Conservation (phyloP, 2,888 invertebrate genomes). For the Gymnosoma rotundatum region DNA sequence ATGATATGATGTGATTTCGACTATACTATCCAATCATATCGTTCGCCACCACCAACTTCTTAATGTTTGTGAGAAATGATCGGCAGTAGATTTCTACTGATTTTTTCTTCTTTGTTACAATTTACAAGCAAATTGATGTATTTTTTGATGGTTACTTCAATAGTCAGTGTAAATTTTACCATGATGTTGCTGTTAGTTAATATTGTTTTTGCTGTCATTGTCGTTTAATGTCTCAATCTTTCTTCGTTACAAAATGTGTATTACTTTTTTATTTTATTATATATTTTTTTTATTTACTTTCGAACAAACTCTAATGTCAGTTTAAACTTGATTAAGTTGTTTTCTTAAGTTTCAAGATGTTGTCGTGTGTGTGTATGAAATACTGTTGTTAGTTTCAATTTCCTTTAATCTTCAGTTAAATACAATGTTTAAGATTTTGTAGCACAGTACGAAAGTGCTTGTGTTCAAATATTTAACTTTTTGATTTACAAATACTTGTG, state of each 20-base stretch:
- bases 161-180: slow-evolving; percentile 16
- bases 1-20: no score
- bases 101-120: neutral
- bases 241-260: slow-evolving; percentile 9
- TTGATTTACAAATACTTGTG: slow-evolving; percentile 63
- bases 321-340: slow-evolving; percentile 67
- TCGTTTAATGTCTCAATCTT: slow-evolving; percentile 53
- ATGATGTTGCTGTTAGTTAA: neutral
- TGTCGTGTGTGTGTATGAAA: neutral
- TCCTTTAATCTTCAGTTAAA: slow-evolving; percentile 21
- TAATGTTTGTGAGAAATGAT: neutral
- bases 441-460: neutral
- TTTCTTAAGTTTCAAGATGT: neutral
- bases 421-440: neutral
- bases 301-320: slow-evolving; percentile 40
- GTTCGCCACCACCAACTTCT: no score
- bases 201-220: neutral
- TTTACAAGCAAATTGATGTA: slow-evolving; percentile 26
- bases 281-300: slow-evolving; percentile 34
- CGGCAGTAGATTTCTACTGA: neutral
- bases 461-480: slow-evolving; percentile 61
- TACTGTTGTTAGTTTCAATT: slow-evolving; percentile 17
- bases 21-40: no score
- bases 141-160: neutral
- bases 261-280: neutral